Conservation (phyloP, 2,113 vertebrate genomes). For the Entelurus aequoreus region DNA sequence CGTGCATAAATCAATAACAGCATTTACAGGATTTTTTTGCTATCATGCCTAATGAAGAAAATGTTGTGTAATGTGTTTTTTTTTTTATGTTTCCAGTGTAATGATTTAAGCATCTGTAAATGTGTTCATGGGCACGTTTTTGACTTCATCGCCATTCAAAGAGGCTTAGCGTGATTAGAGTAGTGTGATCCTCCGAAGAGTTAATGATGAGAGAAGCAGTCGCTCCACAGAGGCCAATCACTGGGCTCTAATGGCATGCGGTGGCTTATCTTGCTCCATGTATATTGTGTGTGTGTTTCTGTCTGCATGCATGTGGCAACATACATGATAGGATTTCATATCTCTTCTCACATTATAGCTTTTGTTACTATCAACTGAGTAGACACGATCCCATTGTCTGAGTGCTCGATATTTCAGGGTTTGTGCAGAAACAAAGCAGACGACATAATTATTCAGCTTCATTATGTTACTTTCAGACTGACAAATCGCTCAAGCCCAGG, state of each 20-base stretch:
- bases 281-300: constrained; percentile 34
- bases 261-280: constrained; percentile 50
- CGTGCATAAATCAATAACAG: constrained; percentile 24
- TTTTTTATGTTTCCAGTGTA: constrained; percentile 16
- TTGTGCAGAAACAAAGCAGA: constrained; percentile 40
- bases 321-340: constrained; percentile 53
- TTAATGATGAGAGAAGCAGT: constrained; percentile 68
- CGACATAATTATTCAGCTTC: constrained; percentile 49
- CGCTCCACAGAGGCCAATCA: constrained; percentile 69
- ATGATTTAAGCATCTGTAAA: constrained; percentile 46
- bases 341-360: constrained; percentile 39
- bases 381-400: constrained; percentile 47
- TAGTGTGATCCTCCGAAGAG: constrained; percentile 60
- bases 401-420: constrained; percentile 45
- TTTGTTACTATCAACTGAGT: constrained; percentile 47
- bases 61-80: constrained; percentile 5
- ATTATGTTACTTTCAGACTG: constrained; percentile 51
- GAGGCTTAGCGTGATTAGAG: constrained; percentile 68
- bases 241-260: constrained; percentile 47
- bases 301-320: constrained; percentile 36
- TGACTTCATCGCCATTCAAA: constrained; percentile 63
- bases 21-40: constrained; percentile 22
- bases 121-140: constrained; percentile 61
- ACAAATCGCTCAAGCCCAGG: constrained; percentile 22
- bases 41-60: constrained; percentile 7